phyloP scores from a whole-genome alignment of 1,140 invertebrate genomes.

The Coenobita brevimanus region DNA sequence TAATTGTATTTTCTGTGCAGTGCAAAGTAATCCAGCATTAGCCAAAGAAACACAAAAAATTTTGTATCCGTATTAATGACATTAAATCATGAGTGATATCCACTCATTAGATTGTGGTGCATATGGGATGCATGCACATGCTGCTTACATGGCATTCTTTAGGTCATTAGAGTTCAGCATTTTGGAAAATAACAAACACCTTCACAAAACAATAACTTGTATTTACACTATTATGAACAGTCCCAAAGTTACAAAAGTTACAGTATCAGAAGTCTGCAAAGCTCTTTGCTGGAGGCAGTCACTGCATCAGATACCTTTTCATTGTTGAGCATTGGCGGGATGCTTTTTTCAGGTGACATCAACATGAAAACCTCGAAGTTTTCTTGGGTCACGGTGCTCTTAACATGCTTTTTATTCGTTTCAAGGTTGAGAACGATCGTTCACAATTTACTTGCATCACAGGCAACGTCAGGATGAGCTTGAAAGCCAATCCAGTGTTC shows the following conservation, averaged over 20 bases:
- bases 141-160: no score
- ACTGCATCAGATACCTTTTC: background rate
- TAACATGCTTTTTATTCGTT: background rate
- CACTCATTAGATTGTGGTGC: no score
- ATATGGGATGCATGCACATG: no score
- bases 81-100: no score
- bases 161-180: no score
- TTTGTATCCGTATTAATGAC: no score
- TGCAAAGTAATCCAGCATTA: no score
- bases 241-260: background rate
- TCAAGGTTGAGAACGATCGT: background rate
- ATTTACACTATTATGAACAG: background rate
- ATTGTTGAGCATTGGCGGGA: background rate
- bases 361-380: background rate
- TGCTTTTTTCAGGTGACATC: background rate
- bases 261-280: background rate
- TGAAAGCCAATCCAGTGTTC: background rate
- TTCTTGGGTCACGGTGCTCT: constrained; percentile 11
- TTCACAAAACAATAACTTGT: background rate
- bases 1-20: no score
- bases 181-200: background rate
- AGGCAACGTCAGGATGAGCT: background rate
- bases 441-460: constrained; percentile 1
- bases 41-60: no score
- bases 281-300: background rate